Base-by-base conservation (phyloP, 2,113 vertebrate genomes). In the Panthera leo region DNA sequence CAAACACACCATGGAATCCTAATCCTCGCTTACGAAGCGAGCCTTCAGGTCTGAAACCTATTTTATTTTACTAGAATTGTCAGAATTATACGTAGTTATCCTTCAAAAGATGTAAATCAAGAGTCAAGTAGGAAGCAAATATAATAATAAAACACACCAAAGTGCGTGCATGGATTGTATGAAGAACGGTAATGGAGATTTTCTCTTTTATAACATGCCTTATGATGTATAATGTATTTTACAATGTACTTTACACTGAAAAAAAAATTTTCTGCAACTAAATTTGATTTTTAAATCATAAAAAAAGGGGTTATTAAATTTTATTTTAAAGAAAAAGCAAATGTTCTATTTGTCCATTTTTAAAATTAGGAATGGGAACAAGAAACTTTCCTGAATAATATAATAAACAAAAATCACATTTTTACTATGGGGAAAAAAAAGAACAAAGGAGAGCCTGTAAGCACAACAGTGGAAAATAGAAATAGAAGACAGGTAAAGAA, bases 271-370 rank as follows among this genome's bases (percentile, higher is more conserved):
- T 36, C 78, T 86, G 27, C 4, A 83, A 82, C 11, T 78, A 88
- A 51, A 68, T 71, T 67, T 91, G 14, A 78, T 85, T 94, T 39
- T 75, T 68, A 67, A 76, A 78, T 84, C 87, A 93, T 39, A 68
- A 76, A 97, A 70, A 87, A 39, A 58, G 61, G 11, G 42, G 21
- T 86, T 61, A 92, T 58, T 8, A 82, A 92, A 67, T 68, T 83
- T 88, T 86, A 2, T 84, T 94, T 89, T 79, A 84, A 92, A 92
- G 21, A 86, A 98, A 92, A 80, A 63, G 5, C 36, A 82, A 96
- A 91, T 15, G 13, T 53, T 83, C 36, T 95, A 63, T 14, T 55
- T 18, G 78, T 39, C 21, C 19, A 80, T 80, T 90, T 93, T 84
- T 85, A 78, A 89, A 92, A 85, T 76, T 39, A 96, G 65, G 61